These are phyloP conservation scores for Phortica okadai DNA, from an alignment of 2,888 invertebrate genomes.

Conservation along the genomic window DNA sequence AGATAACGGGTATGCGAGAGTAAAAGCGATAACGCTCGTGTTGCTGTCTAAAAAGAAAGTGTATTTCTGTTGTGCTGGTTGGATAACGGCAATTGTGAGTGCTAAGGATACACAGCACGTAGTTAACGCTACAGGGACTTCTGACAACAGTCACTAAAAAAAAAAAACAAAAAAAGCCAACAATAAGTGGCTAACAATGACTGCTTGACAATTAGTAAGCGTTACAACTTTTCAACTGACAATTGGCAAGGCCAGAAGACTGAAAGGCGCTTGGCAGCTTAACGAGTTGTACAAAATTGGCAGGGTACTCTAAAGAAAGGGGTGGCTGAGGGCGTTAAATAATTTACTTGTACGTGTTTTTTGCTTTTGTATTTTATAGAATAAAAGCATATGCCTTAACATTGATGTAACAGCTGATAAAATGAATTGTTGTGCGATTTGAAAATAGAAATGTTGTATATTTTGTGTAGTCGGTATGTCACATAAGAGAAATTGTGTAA, in stretches of 20 bases:
- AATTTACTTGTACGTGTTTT: too few species aligned
- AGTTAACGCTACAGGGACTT: not conserved
- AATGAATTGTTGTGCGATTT: too few species aligned
- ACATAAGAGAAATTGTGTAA: too few species aligned
- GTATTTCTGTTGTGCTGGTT: too few species aligned
- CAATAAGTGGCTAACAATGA: not conserved
- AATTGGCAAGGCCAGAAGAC: not conserved
- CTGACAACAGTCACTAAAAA: not conserved
- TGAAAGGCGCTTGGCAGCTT: not conserved
- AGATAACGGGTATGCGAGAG: not conserved
- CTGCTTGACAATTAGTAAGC: constrained; percentile 18
- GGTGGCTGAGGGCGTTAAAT: too few species aligned
- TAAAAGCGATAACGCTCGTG: too few species aligned
- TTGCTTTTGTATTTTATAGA: too few species aligned
- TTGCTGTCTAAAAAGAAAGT: too few species aligned
- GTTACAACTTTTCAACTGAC: not conserved
- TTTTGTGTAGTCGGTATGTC: too few species aligned
- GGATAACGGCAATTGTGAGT: not conserved
- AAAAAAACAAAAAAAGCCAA: not conserved
- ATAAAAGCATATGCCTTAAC: too few species aligned
- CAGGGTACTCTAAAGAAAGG: not conserved
- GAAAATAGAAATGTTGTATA: too few species aligned
- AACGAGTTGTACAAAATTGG: not conserved
- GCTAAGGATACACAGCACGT: not conserved
- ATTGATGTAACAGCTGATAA: too few species aligned